A percentile compares a stretch with the other conserved stretches of the same genome.
Evolutionary conservation across 1,140 invertebrate genomes (phyloP).

Genomic region (Pogonus chalceus): DNA sequence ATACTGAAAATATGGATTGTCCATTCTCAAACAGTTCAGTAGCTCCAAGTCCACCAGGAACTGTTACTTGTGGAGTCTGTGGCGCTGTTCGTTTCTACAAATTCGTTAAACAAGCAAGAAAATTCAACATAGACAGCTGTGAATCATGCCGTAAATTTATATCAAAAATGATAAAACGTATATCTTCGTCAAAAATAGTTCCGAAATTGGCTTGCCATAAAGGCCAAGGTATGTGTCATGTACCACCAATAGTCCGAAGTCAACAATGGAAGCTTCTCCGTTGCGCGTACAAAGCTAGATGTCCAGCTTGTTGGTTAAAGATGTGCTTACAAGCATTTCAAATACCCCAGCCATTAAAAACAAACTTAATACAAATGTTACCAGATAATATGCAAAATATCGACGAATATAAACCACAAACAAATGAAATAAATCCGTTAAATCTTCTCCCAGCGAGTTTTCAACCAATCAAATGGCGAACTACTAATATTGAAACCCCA

Average conservation of each 20-base stretch:
- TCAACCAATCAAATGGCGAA: background rate
- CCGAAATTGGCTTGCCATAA: constrained; percentile 54
- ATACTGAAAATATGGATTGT: constrained; percentile 46
- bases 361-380: constrained; percentile 51
- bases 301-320: constrained; percentile 80
- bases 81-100: constrained; percentile 64
- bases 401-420: background rate
- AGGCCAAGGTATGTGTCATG: constrained; percentile 59
- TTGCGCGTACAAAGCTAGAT: constrained; percentile 59
- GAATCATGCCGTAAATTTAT: constrained; percentile 80
- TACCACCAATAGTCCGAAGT: constrained; percentile 57
- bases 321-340: constrained; percentile 71
- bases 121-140: constrained; percentile 76
- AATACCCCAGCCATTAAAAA: constrained; percentile 54
- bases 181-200: constrained; percentile 44
- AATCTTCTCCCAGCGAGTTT: background rate
- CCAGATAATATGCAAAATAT: constrained; percentile 35
- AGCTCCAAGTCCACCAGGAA: constrained; percentile 43
- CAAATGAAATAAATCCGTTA: background rate
- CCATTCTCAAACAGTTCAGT: constrained; percentile 45
- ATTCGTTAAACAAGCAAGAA: constrained; percentile 64
- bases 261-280: constrained; percentile 60
- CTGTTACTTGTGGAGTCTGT: constrained; percentile 69
- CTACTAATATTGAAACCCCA: background rate
- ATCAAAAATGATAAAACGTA: constrained; percentile 62